Evolutionary conservation across 2,888 invertebrate genomes (phyloP), one percentile per base, ranked within the genome.

Genomic region (Oscheius myriophilus): DNA sequence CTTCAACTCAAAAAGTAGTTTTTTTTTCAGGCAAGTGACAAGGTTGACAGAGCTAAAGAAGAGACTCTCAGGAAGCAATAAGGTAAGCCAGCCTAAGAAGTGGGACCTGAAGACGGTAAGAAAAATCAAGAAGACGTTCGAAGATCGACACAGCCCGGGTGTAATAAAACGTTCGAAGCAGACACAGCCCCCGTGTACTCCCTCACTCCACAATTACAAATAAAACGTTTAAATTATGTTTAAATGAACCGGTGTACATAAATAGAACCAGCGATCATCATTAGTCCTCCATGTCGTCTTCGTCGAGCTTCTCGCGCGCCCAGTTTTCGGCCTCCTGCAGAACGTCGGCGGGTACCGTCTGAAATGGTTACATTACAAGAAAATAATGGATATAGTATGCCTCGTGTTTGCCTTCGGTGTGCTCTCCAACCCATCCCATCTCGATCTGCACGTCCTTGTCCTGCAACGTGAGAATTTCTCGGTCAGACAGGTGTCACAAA

Each of bases 401-500:
- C 74, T 85, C 78, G 69, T 79, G 79, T 66, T 79, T 78, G 33
- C 86, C 86, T 42, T 79, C 67, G 21, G 84, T 86, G 61, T 82
- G 63, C 62, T 78, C 80, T 65, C 86, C 87, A 49, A 86, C 84
- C 85, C 84, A 85, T 57, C 84, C 82, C 80, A 87, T 81, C 62
- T 86, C 86, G 53, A 86, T 78, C 21, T 78, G 77, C 18, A 81
- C 72, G 63, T 86, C 82, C 75, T 86, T 86, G 59, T 86, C 86
- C 66, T 58, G n/a, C n/a, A n/a, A n/a, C n/a, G n/a, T n/a, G 52
- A 59, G 42, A 23, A 21, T 6, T 33, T 33, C 3, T 3, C 33
- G 33, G 9, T 33, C 9, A 33, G 39, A 46, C 21, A 52, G 41
- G 2, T 51, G n/a, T 33, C n/a, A 45, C 16, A 18, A 94, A 61